phyloP scores from a whole-genome alignment of 1,140 invertebrate species.

The Meloidogyne hapla region DNA sequence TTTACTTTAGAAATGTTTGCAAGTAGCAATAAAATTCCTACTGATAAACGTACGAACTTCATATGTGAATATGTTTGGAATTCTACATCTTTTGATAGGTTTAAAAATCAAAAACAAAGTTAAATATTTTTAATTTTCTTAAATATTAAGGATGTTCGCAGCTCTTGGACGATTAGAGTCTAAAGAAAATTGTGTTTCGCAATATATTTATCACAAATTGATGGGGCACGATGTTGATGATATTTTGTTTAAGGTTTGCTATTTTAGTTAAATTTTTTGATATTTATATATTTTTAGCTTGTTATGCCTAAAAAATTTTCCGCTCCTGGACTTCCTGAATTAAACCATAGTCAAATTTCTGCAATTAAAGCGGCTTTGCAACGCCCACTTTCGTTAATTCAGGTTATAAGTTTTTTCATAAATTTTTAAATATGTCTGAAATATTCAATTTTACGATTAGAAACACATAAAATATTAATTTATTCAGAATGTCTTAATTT shows the following conservation, averaged over 20 bases:
- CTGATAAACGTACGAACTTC: conserved; percentile 74
- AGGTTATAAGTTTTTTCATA: conserved; percentile 69
- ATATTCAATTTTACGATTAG: no score
- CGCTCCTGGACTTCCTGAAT: conserved; percentile 90
- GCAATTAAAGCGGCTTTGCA: conserved; percentile 98
- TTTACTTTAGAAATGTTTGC: conserved; percentile 90
- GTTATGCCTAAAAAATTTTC: conserved; percentile 74
- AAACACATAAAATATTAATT: no score
- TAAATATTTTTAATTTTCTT: neutral
- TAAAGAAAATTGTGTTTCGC: conserved; percentile 90
- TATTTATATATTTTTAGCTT: neutral
- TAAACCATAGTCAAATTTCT: conserved; percentile 91
- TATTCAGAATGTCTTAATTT: no score
- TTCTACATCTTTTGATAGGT: conserved; percentile 95
- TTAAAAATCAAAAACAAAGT: neutral
- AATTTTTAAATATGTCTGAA: no score
- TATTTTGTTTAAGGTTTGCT: conserved; percentile 70
- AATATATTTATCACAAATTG: conserved; percentile 93
- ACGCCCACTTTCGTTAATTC: conserved; percentile 91
- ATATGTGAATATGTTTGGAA: conserved; percentile 99
- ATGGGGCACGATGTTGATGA: conserved; percentile 96
- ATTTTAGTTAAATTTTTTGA: neutral
- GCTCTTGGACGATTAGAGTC: conserved; percentile 92
- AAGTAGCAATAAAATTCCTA: conserved; percentile 53
- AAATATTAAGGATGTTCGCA: conserved; percentile 79